phyloP scores from a whole-genome alignment of 2,888 invertebrate genomes.

The Incurvaria masculella region DNA sequence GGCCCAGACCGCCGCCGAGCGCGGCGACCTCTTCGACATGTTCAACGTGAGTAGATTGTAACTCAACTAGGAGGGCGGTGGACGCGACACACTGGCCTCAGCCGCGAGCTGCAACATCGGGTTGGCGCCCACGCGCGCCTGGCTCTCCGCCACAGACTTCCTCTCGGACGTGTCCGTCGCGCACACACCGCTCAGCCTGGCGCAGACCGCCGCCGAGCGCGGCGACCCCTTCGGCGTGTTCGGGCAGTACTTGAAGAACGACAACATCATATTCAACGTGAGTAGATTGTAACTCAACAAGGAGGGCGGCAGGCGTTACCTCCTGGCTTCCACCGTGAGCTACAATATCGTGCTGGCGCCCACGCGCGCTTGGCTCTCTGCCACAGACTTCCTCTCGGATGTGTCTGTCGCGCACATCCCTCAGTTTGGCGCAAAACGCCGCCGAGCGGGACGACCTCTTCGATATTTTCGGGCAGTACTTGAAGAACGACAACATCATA shows the following conservation, averaged over 20 bases:
- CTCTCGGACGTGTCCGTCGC: slow-evolving; percentile 61
- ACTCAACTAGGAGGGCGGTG: slow-evolving; percentile 49
- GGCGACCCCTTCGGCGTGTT: slow-evolving; percentile 64
- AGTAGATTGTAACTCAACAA: slow-evolving; percentile 56
- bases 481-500: slow-evolving; percentile 48
- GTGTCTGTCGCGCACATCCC: slow-evolving; percentile 65
- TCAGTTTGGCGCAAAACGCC: slow-evolving; percentile 56
- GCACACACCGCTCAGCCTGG: slow-evolving; percentile 59
- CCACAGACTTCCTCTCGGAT: slow-evolving; percentile 45
- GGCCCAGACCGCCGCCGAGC: slow-evolving; percentile 51
- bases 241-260: slow-evolving; percentile 54
- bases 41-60: slow-evolving; percentile 49
- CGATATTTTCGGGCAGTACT: slow-evolving; percentile 61
- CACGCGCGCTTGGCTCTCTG: slow-evolving; percentile 50
- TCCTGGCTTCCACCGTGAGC: slow-evolving; percentile 46
- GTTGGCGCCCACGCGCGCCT: slow-evolving; percentile 57
- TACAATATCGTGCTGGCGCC: slow-evolving; percentile 65
- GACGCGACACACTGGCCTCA: slow-evolving; percentile 48
- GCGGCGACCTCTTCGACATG: slow-evolving; percentile 60
- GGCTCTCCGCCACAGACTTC: slow-evolving; percentile 46
- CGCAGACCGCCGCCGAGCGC: slow-evolving; percentile 49
- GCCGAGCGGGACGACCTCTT: slow-evolving; percentile 57
- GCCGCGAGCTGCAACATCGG: slow-evolving; percentile 60
- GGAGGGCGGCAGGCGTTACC: slow-evolving; percentile 48
- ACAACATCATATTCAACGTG: slow-evolving; percentile 47